Percentiles rank a stretch among this genome's conserved stretches.
These are phyloP conservation scores for Anguilla japonica DNA, from an alignment of 2,113 vertebrate species.

Conservation along the genomic window DNA sequence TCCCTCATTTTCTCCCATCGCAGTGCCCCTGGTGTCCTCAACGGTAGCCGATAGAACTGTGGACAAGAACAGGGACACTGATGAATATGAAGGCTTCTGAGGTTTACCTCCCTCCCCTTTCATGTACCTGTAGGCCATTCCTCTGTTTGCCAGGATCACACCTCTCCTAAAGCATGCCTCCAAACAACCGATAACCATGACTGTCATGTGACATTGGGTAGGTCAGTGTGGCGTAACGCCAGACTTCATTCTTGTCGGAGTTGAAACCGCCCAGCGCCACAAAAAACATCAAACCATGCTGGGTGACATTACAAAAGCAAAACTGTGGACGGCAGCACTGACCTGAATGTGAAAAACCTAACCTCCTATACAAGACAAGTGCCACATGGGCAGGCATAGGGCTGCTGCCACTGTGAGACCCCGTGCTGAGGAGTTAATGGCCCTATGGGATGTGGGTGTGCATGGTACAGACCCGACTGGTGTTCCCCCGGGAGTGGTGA, in stretches of 20 bases:
- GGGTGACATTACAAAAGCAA: background rate
- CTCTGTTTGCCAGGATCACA: too few species aligned
- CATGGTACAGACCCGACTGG: slow-evolving; percentile 79
- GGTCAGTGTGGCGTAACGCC: too few species aligned
- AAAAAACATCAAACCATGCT: too few species aligned
- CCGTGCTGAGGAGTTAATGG: background rate
- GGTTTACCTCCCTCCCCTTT: too few species aligned
- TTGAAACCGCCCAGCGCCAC: too few species aligned
- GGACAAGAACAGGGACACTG: slow-evolving; percentile 13
- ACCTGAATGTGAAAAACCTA: background rate
- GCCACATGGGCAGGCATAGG: background rate
- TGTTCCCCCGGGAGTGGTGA: slow-evolving; percentile 89
- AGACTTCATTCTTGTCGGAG: too few species aligned
- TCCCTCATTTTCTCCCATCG: slow-evolving; percentile 87
- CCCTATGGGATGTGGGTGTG: background rate
- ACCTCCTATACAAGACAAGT: background rate
- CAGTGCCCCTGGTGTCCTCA: slow-evolving; percentile 74
- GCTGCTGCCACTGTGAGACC: background rate
- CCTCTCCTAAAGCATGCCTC: too few species aligned
- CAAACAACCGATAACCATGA: too few species aligned
- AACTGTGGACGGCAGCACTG: background rate
- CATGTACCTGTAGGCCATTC: too few species aligned
- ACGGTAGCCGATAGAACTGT: slow-evolving; percentile 89
- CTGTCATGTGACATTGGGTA: too few species aligned
- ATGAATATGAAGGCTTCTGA: background rate